A percentile compares a stretch with the other conserved stretches of the same genome.
These are phyloP conservation scores for Congeria kusceri DNA, from an alignment of 2,888 invertebrate species.

Conservation along the genomic window DNA sequence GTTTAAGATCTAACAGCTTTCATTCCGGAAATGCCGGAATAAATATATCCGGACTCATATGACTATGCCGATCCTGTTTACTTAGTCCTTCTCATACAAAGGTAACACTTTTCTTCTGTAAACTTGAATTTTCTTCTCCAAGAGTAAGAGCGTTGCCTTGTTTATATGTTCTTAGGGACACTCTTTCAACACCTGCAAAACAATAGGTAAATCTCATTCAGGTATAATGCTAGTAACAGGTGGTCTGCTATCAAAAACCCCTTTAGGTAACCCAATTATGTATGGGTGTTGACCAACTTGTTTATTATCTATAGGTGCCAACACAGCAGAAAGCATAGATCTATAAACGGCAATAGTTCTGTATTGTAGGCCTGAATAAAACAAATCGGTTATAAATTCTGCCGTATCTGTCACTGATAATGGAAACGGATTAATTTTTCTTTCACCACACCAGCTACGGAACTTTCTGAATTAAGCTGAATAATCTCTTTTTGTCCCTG, in stretches of 20 bases:
- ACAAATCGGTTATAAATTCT: conserved; percentile 18
- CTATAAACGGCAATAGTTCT: conserved; percentile 15
- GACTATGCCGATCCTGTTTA: conserved; percentile 7
- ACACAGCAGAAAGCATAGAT: conserved; percentile 21
- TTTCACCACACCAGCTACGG: no score
- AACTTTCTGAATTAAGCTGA: conserved; percentile 15
- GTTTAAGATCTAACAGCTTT: no score
- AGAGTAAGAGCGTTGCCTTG: neutral
- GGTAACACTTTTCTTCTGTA: neutral
- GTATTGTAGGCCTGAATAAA: conserved; percentile 4
- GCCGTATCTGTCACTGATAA: conserved; percentile 19
- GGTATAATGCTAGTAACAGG: conserved; percentile 10
- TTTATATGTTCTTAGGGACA: neutral
- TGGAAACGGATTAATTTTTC: conserved; percentile 8
- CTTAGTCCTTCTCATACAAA: conserved; percentile 6
- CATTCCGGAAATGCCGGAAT: no score
- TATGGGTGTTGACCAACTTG: conserved; percentile 13
- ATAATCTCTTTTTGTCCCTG: conserved; percentile 22
- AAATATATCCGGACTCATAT: conserved; percentile 1
- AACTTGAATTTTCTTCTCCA: neutral
- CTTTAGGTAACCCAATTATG: conserved; percentile 7
- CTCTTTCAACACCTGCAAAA: conserved; percentile 12
- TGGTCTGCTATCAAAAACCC: conserved; percentile 16
- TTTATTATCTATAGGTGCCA: conserved; percentile 1
- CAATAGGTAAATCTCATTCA: conserved; percentile 19